Conservation (phyloP, 2,888 invertebrate genomes). For the Spilosoma lubricipeda region DNA sequence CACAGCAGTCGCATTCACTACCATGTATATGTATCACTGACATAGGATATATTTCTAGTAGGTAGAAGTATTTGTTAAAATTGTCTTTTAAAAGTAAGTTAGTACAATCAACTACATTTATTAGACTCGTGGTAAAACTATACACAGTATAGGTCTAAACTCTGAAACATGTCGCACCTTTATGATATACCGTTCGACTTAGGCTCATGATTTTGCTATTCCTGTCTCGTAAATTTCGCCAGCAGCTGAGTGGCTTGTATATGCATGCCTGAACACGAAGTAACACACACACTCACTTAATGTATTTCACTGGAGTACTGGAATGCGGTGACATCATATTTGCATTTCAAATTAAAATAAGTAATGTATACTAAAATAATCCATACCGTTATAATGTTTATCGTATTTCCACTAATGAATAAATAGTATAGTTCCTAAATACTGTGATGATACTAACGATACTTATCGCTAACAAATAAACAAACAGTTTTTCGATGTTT, state of each 20-base stretch:
- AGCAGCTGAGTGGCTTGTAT: conserved; percentile 31
- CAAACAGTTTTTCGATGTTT: background rate
- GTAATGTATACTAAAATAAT: background rate
- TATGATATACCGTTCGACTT: background rate
- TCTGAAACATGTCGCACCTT: conserved; percentile 1
- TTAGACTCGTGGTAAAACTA: background rate
- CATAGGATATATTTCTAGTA: no score
- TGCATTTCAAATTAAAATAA: conserved; percentile 30
- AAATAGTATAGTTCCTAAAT: no score
- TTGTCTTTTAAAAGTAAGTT: no score
- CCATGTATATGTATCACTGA: no score
- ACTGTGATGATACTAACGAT: no score
- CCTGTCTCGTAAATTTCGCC: conserved; percentile 44
- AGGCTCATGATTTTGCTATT: conserved; percentile 35
- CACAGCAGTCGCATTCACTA: no score
- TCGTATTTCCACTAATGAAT: background rate
- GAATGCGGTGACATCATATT: conserved; percentile 24
- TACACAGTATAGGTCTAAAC: background rate
- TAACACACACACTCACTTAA: conserved; percentile 44
- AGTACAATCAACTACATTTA: background rate
- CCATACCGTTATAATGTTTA: background rate
- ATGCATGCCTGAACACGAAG: conserved; percentile 36
- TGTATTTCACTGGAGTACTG: conserved; percentile 30
- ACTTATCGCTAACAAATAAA: background rate
- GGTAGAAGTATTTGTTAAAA: no score